Percentiles rank a stretch among this genome's conserved stretches.
phyloP scores from a whole-genome alignment of 2,888 invertebrate species.

The Andricus quercusramuli region DNA sequence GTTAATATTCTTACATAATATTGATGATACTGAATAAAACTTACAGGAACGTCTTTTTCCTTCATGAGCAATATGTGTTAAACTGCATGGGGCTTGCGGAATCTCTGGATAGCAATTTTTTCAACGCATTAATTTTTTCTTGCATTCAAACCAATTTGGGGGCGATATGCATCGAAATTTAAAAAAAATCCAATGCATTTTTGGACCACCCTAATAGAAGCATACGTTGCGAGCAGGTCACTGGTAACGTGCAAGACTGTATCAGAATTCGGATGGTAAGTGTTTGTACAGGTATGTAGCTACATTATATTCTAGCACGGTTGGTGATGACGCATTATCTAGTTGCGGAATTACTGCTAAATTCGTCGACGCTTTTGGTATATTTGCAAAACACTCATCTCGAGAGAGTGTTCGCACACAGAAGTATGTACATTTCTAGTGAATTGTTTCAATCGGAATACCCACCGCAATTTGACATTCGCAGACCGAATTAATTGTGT shows the following conservation, averaged over 20 bases:
- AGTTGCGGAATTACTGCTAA: background rate
- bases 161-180: too few relatives aligned
- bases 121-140: too few relatives aligned
- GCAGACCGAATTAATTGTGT: background rate
- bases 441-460: background rate
- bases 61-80: too few relatives aligned
- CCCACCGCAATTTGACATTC: background rate
- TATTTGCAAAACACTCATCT: conserved; percentile 23
- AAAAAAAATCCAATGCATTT: too few relatives aligned
- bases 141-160: too few relatives aligned
- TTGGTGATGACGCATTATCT: background rate
- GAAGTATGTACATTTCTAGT: background rate
- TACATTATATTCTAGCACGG: background rate
- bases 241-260: background rate
- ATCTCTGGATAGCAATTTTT: too few relatives aligned
- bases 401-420: conserved; percentile 13
- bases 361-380: background rate
- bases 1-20: too few relatives aligned
- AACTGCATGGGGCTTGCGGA: too few relatives aligned
- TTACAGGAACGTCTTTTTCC: too few relatives aligned
- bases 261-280: conserved; percentile 1
- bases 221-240: background rate
- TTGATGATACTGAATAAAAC: too few relatives aligned
- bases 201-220: background rate
- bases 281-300: conserved; percentile 13